Base-by-base conservation (phyloP, 2,797 vertebrate species). In the Rhinophrynus dorsalis region DNA sequence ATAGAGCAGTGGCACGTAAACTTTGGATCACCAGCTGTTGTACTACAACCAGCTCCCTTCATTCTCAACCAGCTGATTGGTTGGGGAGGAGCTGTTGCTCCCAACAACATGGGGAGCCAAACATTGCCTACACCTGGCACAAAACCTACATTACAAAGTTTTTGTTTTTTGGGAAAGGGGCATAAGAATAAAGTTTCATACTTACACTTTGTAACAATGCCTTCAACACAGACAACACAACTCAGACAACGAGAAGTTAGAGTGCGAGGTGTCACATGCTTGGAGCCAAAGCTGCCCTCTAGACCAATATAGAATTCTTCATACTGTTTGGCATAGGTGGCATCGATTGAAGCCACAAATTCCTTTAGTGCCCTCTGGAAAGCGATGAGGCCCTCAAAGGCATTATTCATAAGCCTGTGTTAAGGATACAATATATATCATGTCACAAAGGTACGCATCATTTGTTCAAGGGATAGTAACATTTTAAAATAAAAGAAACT, bases 121-220 rank as follows among this genome's bases (percentile, higher is more conserved):
- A n/a, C n/a, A n/a, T n/a, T n/a, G n/a, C n/a, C n/a, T n/a, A n/a
- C n/a, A n/a, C n/a, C n/a, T n/a, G n/a, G n/a, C n/a, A n/a, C n/a
- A n/a, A n/a, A n/a, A n/a, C n/a, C n/a, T n/a, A n/a, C n/a, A n/a
- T n/a, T n/a, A n/a, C n/a, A n/a, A n/a, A n/a, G n/a, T n/a, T n/a
- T n/a, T n/a, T n/a, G n/a, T n/a, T n/a, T n/a, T n/a, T n/a, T n/a
- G n/a, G n/a, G n/a, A n/a, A n/a, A n/a, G n/a, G n/a, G n/a, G n/a
- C 4, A 11, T 24, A 1, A 18, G 15, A 1, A 30, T 24, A 1
- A 32, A 30, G 20, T 10, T 1, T 15, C 9, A n/a, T 48, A 30
- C 95, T 90, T 81, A 98, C 97, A 98, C 75, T 99, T 99, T 0
- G 96, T 98, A 75, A 99, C 90, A 44, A 99, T 99, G 78, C 96